Evolutionary conservation across 30 jellyfish, hydroid and myxozoan genomes (phyloP).

Genomic region (Mastigias papua): DNA sequence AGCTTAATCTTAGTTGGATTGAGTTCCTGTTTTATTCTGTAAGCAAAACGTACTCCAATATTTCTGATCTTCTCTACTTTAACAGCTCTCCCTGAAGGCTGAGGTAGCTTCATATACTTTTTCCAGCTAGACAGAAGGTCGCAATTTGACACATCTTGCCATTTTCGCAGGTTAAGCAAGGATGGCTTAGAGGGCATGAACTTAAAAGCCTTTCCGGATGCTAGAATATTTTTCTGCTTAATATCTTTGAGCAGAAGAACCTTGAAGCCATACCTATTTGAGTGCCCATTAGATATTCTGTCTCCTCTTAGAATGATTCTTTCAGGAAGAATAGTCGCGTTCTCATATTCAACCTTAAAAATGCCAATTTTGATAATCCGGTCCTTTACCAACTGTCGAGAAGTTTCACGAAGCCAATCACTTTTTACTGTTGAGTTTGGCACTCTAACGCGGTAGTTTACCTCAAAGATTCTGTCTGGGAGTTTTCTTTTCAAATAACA

Average conservation of each 20-base stretch:
- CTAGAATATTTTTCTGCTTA: not conserved
- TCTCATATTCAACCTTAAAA: conserved; percentile 15
- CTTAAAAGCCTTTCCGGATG: not conserved
- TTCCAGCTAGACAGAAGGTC: conserved; percentile 15
- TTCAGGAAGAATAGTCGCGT: not conserved
- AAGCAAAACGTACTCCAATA: not conserved
- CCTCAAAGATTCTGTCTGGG: conserved; percentile 25
- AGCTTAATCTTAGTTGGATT: conserved; percentile 11
- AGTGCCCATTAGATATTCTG: no score
- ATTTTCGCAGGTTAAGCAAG: not conserved
- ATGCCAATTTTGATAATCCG: not conserved
- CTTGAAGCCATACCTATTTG: not conserved
- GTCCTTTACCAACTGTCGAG: conserved; percentile 5
- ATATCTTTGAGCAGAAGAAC: not conserved
- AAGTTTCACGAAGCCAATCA: conserved; percentile 17
- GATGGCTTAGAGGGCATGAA: conserved; percentile 47
- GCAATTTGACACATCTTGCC: conserved; percentile 30
- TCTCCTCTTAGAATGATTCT: conserved; percentile 9
- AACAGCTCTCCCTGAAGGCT: not conserved
- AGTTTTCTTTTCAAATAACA: conserved; percentile 34
- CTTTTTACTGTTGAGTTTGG: conserved; percentile 14
- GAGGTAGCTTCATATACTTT: not conserved
- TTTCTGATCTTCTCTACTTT: not conserved
- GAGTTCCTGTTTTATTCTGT: not conserved
- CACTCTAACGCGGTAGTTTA: conserved; percentile 31